These are phyloP conservation scores for Pyrocoelia pectoralis DNA, from an alignment of 2,888 invertebrate species.

Conservation along the genomic window DNA sequence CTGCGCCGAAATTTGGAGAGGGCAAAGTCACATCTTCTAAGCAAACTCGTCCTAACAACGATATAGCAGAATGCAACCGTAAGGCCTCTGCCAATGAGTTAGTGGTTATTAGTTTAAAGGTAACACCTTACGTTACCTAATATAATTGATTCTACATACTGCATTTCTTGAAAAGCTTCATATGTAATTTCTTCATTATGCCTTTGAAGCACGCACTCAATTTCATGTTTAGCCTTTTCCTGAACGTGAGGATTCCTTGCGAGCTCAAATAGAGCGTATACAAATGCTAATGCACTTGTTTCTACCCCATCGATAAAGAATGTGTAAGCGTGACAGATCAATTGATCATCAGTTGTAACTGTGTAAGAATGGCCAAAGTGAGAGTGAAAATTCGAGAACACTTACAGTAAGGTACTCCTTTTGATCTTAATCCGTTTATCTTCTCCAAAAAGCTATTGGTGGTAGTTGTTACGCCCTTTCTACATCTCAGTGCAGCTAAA, in stretches of 20 bases:
- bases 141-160: background rate
- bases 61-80: slow-evolving; percentile 39
- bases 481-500: slow-evolving; percentile 51
- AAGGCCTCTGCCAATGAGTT: slow-evolving; percentile 36
- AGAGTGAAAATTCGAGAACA: background rate
- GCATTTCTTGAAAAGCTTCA: slow-evolving; percentile 57
- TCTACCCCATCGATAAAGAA: slow-evolving; percentile 62
- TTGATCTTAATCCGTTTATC: slow-evolving; percentile 45
- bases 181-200: slow-evolving; percentile 52
- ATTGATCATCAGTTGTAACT: slow-evolving; percentile 41
- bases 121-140: background rate
- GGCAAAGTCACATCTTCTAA: slow-evolving; percentile 44
- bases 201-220: slow-evolving; percentile 39
- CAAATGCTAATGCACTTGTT: slow-evolving; percentile 59
- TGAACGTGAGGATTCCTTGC: slow-evolving; percentile 58
- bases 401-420: background rate
- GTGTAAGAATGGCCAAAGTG: background rate
- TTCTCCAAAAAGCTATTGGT: slow-evolving; percentile 59
- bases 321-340: slow-evolving; percentile 56
- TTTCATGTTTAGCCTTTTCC: slow-evolving; percentile 56
- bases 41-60: slow-evolving; percentile 40
- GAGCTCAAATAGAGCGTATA: slow-evolving; percentile 56
- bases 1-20: slow-evolving; percentile 10
- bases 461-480: slow-evolving; percentile 54
- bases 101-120: background rate